phyloP scores from a whole-genome alignment of 2,113 vertebrate genomes.

The Seriola dumerili region DNA sequence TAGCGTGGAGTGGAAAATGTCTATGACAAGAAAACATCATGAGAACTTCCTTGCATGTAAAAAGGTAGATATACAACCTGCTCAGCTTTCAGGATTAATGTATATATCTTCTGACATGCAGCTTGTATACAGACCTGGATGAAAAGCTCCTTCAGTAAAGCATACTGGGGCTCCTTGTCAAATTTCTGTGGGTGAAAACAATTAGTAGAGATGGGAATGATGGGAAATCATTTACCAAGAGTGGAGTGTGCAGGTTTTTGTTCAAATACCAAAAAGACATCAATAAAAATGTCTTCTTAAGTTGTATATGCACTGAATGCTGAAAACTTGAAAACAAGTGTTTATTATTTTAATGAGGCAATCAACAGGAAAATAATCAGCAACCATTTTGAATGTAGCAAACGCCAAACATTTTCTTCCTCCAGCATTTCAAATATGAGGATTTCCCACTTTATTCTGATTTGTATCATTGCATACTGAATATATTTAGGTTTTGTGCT shows the following conservation, averaged over 20 bases:
- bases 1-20: constrained; percentile 95
- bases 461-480: too few relatives aligned
- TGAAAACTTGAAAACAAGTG: too few relatives aligned
- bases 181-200: constrained; percentile 85
- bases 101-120: neutral
- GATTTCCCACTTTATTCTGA: too few relatives aligned
- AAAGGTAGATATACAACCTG: neutral
- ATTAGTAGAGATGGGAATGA: neutral
- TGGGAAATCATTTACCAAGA: neutral
- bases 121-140: constrained; percentile 89
- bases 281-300: neutral
- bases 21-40: constrained; percentile 71
- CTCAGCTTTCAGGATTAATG: neutral
- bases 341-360: too few relatives aligned
- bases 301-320: too few relatives aligned
- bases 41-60: neutral
- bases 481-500: too few relatives aligned
- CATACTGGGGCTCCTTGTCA: constrained; percentile 91
- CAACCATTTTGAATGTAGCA: too few relatives aligned
- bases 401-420: too few relatives aligned
- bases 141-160: constrained; percentile 96
- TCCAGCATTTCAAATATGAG: too few relatives aligned
- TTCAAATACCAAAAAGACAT: too few relatives aligned
- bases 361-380: too few relatives aligned
- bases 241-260: too few relatives aligned